These are phyloP conservation scores for Acronicta alni DNA, from an alignment of 2,888 invertebrate genomes.

Conservation along the genomic window DNA sequence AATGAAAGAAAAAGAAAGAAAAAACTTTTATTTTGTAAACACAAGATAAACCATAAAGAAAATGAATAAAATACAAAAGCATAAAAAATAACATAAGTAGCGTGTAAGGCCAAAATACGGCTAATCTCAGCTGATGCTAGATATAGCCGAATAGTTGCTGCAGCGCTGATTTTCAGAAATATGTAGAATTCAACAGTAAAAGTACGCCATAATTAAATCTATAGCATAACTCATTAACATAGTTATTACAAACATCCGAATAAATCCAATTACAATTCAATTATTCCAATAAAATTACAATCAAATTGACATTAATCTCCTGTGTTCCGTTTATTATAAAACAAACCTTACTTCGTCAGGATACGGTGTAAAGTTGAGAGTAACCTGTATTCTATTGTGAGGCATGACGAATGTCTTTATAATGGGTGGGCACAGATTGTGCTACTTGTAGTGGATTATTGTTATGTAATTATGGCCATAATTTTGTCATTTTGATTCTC, in stretches of 20 bases:
- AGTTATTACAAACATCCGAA: slow-evolving; percentile 28
- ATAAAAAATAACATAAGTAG: too few relatives aligned
- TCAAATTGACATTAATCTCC: slow-evolving; percentile 44
- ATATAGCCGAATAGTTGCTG: too few relatives aligned
- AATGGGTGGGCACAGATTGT: slow-evolving; percentile 49
- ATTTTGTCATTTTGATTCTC: slow-evolving; percentile 46
- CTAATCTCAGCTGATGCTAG: too few relatives aligned
- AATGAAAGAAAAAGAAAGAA: too few relatives aligned
- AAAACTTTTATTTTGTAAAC: too few relatives aligned
- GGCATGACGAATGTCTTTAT: slow-evolving; percentile 52
- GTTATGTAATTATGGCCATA: slow-evolving; percentile 50
- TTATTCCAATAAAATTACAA: slow-evolving; percentile 43
- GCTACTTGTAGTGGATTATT: slow-evolving; percentile 39
- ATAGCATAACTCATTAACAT: slow-evolving; percentile 19
- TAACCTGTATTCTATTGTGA: slow-evolving; percentile 18
- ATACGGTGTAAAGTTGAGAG: slow-evolving; percentile 21
- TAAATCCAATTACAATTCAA: slow-evolving; percentile 41
- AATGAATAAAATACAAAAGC: too few relatives aligned
- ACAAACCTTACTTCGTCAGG: neutral
- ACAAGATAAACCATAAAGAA: too few relatives aligned
- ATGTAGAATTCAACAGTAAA: neutral
- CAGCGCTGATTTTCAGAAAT: too few relatives aligned
- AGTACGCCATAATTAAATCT: slow-evolving; percentile 1
- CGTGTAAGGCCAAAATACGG: too few relatives aligned
- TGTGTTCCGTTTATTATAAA: slow-evolving; percentile 1